A percentile compares a stretch with the other conserved stretches of the same genome.
Evolutionary conservation across 2,113 vertebrate species (phyloP).

Genomic region (Psammodynastes pulverulentus): DNA sequence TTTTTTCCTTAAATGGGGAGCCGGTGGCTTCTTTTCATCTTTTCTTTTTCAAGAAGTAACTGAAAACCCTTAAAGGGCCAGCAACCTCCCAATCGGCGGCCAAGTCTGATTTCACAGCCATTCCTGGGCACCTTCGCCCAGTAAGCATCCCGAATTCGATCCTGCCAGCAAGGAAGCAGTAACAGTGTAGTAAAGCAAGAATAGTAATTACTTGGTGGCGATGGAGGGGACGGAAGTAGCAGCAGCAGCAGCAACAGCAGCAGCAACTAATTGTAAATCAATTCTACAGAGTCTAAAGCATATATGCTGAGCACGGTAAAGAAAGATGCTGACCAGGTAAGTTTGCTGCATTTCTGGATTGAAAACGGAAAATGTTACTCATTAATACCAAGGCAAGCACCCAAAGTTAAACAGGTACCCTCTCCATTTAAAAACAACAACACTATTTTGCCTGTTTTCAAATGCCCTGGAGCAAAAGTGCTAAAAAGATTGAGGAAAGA

Average conservation of each 20-base stretch:
- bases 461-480: neutral
- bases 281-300: neutral
- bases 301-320: fast-evolving
- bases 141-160: neutral
- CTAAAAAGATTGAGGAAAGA: neutral
- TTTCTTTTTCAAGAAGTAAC: constrained; percentile 62
- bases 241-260: neutral
- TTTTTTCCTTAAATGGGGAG: constrained; percentile 68
- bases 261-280: constrained; percentile 16
- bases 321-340: neutral
- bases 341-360: fast-evolving
- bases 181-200: constrained; percentile 14
- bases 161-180: neutral
- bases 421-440: neutral
- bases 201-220: constrained; percentile 4
- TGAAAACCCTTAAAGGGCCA: constrained; percentile 76
- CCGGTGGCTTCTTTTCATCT: constrained; percentile 13
- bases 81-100: constrained; percentile 65
- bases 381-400: neutral
- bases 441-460: neutral
- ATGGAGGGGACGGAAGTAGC: neutral
- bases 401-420: neutral
- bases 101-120: constrained; percentile 35
- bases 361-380: neutral
- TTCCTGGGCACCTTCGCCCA: constrained; percentile 7